These are phyloP conservation scores for Embidobia sp. DNA, from an alignment of 2,888 invertebrate genomes.

Conservation along the genomic window DNA sequence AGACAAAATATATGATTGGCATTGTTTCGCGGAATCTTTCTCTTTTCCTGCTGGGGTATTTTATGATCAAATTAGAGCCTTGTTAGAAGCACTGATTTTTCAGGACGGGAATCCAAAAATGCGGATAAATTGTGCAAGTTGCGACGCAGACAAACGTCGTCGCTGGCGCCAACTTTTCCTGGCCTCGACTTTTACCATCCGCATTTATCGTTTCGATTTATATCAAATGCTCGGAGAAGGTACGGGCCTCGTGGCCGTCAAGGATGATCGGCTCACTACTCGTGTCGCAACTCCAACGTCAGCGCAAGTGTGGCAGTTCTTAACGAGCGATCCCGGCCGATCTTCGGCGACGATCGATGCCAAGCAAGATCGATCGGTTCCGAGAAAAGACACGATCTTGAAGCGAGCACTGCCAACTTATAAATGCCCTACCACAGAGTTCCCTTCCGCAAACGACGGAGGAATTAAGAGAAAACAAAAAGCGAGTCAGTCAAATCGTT, in stretches of 20 bases:
- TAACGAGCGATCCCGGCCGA: constrained; percentile 65
- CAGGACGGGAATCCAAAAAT: constrained; percentile 19
- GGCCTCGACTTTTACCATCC: constrained; percentile 65
- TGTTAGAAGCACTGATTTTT: too few relatives aligned
- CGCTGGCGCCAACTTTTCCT: constrained; percentile 61
- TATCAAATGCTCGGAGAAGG: constrained; percentile 62
- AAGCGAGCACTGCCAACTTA: constrained; percentile 59
- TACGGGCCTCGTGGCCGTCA: constrained; percentile 73
- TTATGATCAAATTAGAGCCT: too few relatives aligned
- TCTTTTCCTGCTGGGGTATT: too few relatives aligned
- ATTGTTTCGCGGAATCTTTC: too few relatives aligned
- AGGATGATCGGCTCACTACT: constrained; percentile 76
- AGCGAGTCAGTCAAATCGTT: not conserved
- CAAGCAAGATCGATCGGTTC: constrained; percentile 63
- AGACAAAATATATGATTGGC: too few relatives aligned
- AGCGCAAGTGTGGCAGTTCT: constrained; percentile 69
- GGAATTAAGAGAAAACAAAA: too few relatives aligned
- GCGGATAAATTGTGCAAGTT: constrained; percentile 36
- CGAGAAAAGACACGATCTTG: constrained; percentile 67
- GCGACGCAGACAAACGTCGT: constrained; percentile 13
- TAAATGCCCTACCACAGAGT: constrained; percentile 50
- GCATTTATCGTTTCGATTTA: constrained; percentile 65
- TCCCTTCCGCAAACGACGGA: constrained; percentile 50
- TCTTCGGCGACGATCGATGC: constrained; percentile 64
- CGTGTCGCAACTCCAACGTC: constrained; percentile 76